A percentile compares a stretch with the other conserved stretches of the same genome.
phyloP scores from a whole-genome alignment of 2,888 invertebrate genomes.

The Chouioia cunea region DNA sequence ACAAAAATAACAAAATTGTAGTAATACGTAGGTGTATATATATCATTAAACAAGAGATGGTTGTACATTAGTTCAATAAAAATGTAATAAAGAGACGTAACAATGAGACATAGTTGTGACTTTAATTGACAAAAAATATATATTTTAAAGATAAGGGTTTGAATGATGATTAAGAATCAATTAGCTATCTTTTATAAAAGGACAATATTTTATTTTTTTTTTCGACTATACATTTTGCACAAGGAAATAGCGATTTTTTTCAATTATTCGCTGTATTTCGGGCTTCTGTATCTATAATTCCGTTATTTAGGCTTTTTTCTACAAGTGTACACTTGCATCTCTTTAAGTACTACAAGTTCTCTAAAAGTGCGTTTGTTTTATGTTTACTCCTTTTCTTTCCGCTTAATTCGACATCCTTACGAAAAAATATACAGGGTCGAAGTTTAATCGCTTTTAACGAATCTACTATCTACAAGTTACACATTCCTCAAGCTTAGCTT shows the following conservation, averaged over 20 bases:
- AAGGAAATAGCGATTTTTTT: slow-evolving; percentile 29
- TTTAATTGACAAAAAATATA: slow-evolving; percentile 11
- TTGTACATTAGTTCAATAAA: slow-evolving; percentile 40
- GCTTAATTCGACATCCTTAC: slow-evolving; percentile 39
- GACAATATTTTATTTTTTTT: slow-evolving; percentile 64
- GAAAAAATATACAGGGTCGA: slow-evolving; percentile 47
- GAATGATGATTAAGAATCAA: slow-evolving; percentile 22
- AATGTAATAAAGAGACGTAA: slow-evolving; percentile 41
- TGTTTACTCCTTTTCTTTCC: slow-evolving; percentile 20
- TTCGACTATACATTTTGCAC: slow-evolving; percentile 40
- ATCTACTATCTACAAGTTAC: slow-evolving; percentile 45
- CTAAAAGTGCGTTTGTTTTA: slow-evolving; percentile 34
- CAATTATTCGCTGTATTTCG: slow-evolving; percentile 35
- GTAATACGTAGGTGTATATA: slow-evolving; percentile 36
- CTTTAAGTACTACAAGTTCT: slow-evolving; percentile 48
- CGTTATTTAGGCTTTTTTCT: slow-evolving; percentile 9
- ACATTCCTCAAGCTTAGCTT: slow-evolving; percentile 37
- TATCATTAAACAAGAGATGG: slow-evolving; percentile 36
- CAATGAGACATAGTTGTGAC: slow-evolving; percentile 3
- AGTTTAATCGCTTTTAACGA: slow-evolving; percentile 35
- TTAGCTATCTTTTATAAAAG: slow-evolving; percentile 60
- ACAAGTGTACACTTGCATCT: slow-evolving; percentile 33
- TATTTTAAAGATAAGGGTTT: not conserved
- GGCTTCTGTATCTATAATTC: slow-evolving; percentile 20
- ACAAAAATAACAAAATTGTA: slow-evolving; percentile 40